Conservation (phyloP, 2,113 vertebrate species). For the Ciconia boyciana region DNA sequence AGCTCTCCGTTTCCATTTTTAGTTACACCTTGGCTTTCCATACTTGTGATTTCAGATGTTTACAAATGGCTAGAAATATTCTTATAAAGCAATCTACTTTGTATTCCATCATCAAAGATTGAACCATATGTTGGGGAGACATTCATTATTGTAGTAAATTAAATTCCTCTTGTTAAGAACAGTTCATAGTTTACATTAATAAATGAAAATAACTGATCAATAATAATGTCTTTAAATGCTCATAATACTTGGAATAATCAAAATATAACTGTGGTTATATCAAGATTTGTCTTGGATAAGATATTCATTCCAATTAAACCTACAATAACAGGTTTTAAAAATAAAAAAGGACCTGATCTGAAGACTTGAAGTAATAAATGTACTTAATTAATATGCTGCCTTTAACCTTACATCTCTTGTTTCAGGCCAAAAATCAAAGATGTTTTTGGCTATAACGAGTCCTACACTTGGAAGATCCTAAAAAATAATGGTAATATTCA, state of each 20-base stretch:
- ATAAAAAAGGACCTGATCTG: background rate
- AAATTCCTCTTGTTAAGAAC: background rate
- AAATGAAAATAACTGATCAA: background rate
- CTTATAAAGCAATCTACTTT: background rate
- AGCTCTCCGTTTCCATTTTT: background rate
- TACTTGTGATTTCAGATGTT: background rate
- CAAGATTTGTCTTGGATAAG: background rate
- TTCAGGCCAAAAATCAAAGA: background rate
- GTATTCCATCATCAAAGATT: background rate
- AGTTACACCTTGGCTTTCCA: background rate
- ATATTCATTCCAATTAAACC: background rate
- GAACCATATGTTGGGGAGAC: background rate
- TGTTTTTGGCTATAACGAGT: background rate
- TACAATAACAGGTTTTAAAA: background rate
- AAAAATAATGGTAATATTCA: background rate
- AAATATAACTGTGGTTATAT: background rate
- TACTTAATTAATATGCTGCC: background rate
- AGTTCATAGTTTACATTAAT: background rate
- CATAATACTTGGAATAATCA: background rate
- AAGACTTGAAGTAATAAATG: background rate
- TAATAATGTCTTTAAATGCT: background rate
- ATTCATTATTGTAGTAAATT: background rate
- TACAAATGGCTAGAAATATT: background rate
- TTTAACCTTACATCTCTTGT: background rate
- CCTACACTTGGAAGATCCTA: background rate